Evolutionary conservation across 2,888 invertebrate genomes (phyloP), one percentile per base, ranked within the genome.

Genomic region (Pyrrhosoma nymphula): DNA sequence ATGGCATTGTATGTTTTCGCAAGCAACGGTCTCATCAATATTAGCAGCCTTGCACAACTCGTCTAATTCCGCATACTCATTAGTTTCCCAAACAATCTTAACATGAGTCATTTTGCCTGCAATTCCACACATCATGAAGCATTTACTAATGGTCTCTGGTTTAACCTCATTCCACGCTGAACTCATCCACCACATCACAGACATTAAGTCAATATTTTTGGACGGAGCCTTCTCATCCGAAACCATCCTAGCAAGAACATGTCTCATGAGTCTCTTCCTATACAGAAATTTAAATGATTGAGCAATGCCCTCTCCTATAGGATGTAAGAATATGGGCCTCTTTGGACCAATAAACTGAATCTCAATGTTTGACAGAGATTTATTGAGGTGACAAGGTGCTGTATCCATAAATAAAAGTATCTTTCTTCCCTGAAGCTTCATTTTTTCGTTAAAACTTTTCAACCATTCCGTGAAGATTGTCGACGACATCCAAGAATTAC

Each of bases 141-240:
- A 89, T 56, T 89, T 89, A 47, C 89, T 89, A 56, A 89, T 55
- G 26, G 89, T 89, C 56, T 89, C 89, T 14, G 89, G 55, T 56
- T 89, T 89, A 47, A 89, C 89, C 56, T 89, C 89, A 35, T 56
- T 56, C 89, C 89, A 89, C 10, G 89, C 89, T n/a, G 89, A 16
- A 55, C 56, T 47, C 89, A 89, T 23, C 89, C 89, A 89, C 56
- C 56, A 56, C n/a, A 89, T 89, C 47, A 89, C 56, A 56, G 89
- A 56, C 56, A 55, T 55, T n/a, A 89, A 47, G 56, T 55, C 56
- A n/a, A 89, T 56, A 55, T 89, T 89, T 89, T 55, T 89, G 47
- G 89, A 89, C 56, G 89, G 97, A 97, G 95, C 30, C 3, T 55
- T 18, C 12, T 60, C 89, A 3, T 89, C 55, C 20, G 56, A 90